Evolutionary conservation across 2,888 invertebrate species (phyloP).

Genomic region (Acrobasis consociella): DNA sequence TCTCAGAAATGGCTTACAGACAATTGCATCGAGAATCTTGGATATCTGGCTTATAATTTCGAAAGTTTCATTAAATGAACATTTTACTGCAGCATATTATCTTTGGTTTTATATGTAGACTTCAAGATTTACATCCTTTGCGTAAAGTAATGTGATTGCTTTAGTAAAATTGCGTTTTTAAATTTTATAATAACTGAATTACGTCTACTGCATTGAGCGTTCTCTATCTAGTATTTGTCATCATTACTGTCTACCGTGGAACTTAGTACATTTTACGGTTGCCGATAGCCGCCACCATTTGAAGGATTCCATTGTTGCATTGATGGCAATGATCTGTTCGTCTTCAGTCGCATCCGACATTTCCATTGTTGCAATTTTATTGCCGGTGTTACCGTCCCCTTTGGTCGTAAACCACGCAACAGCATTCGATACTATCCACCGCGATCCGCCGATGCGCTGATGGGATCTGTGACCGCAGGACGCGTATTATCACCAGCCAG

Average conservation of each 20-base stretch:
- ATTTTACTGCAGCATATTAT: slow-evolving; percentile 34
- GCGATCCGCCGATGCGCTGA: slow-evolving; percentile 60
- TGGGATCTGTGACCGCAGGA: slow-evolving; percentile 76
- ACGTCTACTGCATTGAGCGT: slow-evolving; percentile 13
- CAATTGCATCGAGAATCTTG: slow-evolving; percentile 34
- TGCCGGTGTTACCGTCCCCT: slow-evolving; percentile 78
- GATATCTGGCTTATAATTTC: slow-evolving; percentile 35
- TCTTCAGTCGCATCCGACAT: slow-evolving; percentile 77
- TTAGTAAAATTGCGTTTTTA: background rate
- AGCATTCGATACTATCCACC: slow-evolving; percentile 73
- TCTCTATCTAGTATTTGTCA: slow-evolving; percentile 31
- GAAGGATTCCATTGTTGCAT: slow-evolving; percentile 79
- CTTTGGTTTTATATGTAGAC: slow-evolving; percentile 25
- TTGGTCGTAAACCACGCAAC: slow-evolving; percentile 76
- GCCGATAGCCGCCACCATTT: slow-evolving; percentile 76
- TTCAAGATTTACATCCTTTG: slow-evolving; percentile 40
- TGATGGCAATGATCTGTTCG: slow-evolving; percentile 76
- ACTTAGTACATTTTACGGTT: slow-evolving; percentile 62
- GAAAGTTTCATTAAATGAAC: slow-evolving; percentile 34
- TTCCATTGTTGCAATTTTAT: slow-evolving; percentile 82
- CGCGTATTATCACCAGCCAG: slow-evolving; percentile 67
- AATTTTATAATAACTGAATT: background rate
- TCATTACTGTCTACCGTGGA: slow-evolving; percentile 53
- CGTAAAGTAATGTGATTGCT: background rate
- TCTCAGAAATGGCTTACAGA: slow-evolving; percentile 40